These are phyloP conservation scores for Magallana nippona DNA, from an alignment of 2,888 invertebrate genomes.

Conservation along the genomic window DNA sequence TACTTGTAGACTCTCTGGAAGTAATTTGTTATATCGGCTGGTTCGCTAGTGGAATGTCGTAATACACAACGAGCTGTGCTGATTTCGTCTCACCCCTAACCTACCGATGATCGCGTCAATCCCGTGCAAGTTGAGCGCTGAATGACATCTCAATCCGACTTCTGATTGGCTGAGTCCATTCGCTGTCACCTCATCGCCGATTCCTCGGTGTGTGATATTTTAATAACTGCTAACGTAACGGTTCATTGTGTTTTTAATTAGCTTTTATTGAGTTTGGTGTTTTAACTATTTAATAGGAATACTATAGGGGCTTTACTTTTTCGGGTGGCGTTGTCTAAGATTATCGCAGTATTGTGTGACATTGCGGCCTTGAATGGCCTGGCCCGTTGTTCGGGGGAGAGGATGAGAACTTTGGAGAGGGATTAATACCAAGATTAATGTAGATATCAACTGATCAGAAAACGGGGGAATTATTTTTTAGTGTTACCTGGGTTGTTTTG, in stretches of 20 bases:
- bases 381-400: not conserved
- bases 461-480: slow-evolving; percentile 5
- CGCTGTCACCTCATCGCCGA: slow-evolving; percentile 17
- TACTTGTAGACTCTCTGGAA: not conserved
- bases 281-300: slow-evolving; percentile 15
- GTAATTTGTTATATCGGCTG: not conserved
- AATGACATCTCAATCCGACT: slow-evolving; percentile 19
- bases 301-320: slow-evolving; percentile 4
- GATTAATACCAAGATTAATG: slow-evolving; percentile 21
- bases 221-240: slow-evolving; percentile 1
- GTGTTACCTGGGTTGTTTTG: slow-evolving; percentile 9
- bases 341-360: slow-evolving; percentile 16
- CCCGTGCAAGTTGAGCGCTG: slow-evolving; percentile 30
- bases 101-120: slow-evolving; percentile 28
- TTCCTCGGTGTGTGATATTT: slow-evolving; percentile 19
- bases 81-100: slow-evolving; percentile 32
- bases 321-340: not conserved
- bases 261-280: not conserved
- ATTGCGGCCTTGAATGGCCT: slow-evolving; percentile 5
- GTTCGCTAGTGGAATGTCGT: slow-evolving; percentile 11
- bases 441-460: slow-evolving; percentile 26
- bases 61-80: slow-evolving; percentile 14
- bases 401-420: not conserved
- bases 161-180: slow-evolving; percentile 12
- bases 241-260: slow-evolving; percentile 1